Evolutionary conservation across 2,888 invertebrate species (phyloP).

Genomic region (Cheilosia pagana): DNA sequence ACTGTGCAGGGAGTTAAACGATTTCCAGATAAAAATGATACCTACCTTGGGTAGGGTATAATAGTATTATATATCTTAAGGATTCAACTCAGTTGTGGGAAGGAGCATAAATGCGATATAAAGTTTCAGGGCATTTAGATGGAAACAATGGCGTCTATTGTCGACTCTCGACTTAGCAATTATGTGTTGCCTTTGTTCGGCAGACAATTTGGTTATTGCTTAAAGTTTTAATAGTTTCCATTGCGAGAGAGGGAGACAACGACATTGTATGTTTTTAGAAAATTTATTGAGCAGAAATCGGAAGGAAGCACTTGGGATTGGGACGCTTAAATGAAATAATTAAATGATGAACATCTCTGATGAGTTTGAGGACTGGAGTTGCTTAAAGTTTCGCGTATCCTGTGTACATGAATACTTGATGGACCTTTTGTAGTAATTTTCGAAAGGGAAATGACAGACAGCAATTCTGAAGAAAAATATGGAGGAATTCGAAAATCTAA

Average conservation of each 20-base stretch:
- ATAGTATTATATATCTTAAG: conserved; percentile 5
- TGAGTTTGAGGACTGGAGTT: too few species aligned
- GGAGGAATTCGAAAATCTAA: too few species aligned
- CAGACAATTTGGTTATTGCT: conserved; percentile 15
- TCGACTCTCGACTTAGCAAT: conserved; percentile 52
- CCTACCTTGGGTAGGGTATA: background rate
- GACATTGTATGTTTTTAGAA: background rate
- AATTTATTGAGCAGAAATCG: background rate
- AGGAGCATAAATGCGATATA: conserved; percentile 33
- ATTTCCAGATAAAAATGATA: conserved; percentile 30
- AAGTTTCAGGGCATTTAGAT: conserved; percentile 37
- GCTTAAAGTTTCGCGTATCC: too few species aligned
- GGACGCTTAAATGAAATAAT: background rate
- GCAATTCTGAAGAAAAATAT: too few species aligned
- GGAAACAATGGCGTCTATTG: conserved; percentile 49
- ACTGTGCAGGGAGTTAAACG: conserved; percentile 48
- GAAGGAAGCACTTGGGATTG: background rate
- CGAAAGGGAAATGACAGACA: too few species aligned
- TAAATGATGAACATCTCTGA: background rate
- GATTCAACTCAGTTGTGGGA: conserved; percentile 36
- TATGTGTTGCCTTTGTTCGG: conserved; percentile 39
- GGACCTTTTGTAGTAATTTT: too few species aligned
- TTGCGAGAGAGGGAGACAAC: background rate
- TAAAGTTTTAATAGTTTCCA: conserved; percentile 21
- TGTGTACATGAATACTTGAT: too few species aligned